Base-by-base conservation (phyloP, 2,888 invertebrate species). In the Agapostemon virescens region DNA sequence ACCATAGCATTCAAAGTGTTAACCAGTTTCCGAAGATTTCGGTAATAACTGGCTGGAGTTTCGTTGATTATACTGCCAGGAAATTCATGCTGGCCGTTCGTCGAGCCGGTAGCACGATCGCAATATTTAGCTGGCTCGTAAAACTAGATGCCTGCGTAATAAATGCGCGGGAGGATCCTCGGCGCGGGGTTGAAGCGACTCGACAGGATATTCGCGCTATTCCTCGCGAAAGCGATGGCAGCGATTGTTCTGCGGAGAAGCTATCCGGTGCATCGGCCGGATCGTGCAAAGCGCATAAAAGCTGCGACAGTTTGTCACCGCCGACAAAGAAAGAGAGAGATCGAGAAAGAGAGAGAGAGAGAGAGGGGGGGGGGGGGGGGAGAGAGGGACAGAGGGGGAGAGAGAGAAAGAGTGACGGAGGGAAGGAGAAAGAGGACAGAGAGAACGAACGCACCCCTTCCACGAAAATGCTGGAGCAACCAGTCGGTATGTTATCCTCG, bases 401-500 rank as follows among this genome's bases (percentile, higher is more conserved):
- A 45, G 13, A 45, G 17, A 45, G 45, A 45, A 4, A 45, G 45
- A 45, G 17, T 11, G 45, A 15, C 17, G 17, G 20, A 45, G 45
- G 6, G 38, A 40, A 1, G 11, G 38, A 7, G 38, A 7, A 11
- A 7, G 45, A 4, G 7, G 11, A 7, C 0, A n/a, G 23, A 0
- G 45, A 23, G 23, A 33, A 20, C 7, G 61, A 79, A 77, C 7
- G 61, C 77, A 77, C 42, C 45, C 81, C 79, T 78, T 84, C 61
- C 77, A 61, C 79, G 78, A 81, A 82, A 85, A 87, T 84, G 75
- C 78, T 76, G 45, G 84, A 83, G 85, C 85, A 85, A 85, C 87
- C 87, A 84, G 86, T 87, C 86, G 79, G 84, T 87, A 87, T 84
- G 82, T 87, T 87, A 87, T 86, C 74, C 81, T 81, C 64, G 77